Evolutionary conservation across 1,140 invertebrate species (phyloP).

Genomic region (Drepana arcuata): DNA sequence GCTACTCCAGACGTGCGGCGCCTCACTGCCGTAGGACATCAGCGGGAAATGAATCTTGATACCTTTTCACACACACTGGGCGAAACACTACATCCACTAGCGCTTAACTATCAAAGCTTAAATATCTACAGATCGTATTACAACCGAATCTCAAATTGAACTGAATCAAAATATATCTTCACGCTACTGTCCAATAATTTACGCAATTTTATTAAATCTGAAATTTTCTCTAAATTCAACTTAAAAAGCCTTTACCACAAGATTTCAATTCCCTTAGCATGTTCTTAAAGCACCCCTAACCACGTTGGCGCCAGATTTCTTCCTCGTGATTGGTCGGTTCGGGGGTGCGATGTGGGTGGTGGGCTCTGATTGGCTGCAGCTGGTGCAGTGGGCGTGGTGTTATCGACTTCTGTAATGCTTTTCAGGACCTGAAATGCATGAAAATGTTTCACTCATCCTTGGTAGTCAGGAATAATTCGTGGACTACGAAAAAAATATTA

Average conservation of each 20-base stretch:
- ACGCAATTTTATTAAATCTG: slow-evolving; percentile 41
- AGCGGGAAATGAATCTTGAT: slow-evolving; percentile 71
- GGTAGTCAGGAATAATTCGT: too few relatives aligned
- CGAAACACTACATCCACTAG: slow-evolving; percentile 17
- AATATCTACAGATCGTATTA: too few relatives aligned
- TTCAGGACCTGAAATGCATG: slow-evolving; percentile 1
- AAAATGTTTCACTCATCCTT: too few relatives aligned
- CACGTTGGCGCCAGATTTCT: slow-evolving; percentile 38
- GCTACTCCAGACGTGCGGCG: slow-evolving; percentile 65
- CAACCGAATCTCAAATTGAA: slow-evolving; percentile 22
- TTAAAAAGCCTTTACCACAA: not conserved
- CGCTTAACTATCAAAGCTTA: too few relatives aligned
- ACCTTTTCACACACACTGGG: slow-evolving; percentile 34
- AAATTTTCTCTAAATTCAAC: slow-evolving; percentile 6
- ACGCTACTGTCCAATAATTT: slow-evolving; percentile 23
- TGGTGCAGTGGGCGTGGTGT: slow-evolving; percentile 20
- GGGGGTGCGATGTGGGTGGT: slow-evolving; percentile 33
- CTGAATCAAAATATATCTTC: slow-evolving; percentile 56
- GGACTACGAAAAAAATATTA: too few relatives aligned
- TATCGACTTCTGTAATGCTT: slow-evolving; percentile 22
- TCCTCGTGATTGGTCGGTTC: slow-evolving; percentile 32
- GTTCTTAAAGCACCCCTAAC: slow-evolving; percentile 21
- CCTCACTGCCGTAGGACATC: slow-evolving; percentile 66
- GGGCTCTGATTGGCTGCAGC: slow-evolving; percentile 39
- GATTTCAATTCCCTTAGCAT: slow-evolving; percentile 7